Base-by-base conservation (phyloP, 2,113 vertebrate species). In the Melanocharis versteri region DNA sequence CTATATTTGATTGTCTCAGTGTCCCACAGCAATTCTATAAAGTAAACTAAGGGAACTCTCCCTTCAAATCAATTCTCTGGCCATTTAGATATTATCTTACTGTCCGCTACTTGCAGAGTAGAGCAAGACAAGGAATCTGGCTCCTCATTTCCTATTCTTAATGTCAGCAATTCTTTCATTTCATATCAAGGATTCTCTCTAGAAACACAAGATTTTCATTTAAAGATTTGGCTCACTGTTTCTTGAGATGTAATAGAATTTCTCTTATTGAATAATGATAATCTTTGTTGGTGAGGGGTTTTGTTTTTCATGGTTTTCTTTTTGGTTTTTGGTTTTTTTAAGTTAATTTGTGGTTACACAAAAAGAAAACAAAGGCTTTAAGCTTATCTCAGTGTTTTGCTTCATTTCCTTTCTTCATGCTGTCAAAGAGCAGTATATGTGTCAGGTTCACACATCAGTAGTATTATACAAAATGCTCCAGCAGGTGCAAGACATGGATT, bases 51-150 rank as follows among this genome's bases (percentile, higher is more conserved):
- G 62, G 2, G 12, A 48, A 21, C 24, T 79, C 2, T 71, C 10
- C 53, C 47, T 87, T 65, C 21, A 61, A 40, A 47, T 53, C 1
- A 4, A 21, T 40, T 50, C 9, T 53, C 8, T 65, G 10, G 15
- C 3, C 7, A 30, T 51, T 75, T 77, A 33, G 11, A 35, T 68
- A 28, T 37, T 56, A 30, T 39, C 15, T 27, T 37, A 9, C 3
- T 24, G 15, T 14, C 5, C 1, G 1, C 4, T 4, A 2, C 22
- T 61, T 61, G 27, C 5, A 71, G 6, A 56, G 4, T 1, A 54
- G 9, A 70, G n/a, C 2, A 83, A 47, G 27, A 62, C 35, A 48
- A 76, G 10, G 33, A 83, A 61, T 50, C 4, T n/a, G n/a, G 8
- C 8, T 30, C 2, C 6, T 66, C 1, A 70, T 44, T 44, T 78